These are phyloP conservation scores for Anabacerthia variegaticeps DNA, from an alignment of 2,797 vertebrate genomes.

Conservation along the genomic window DNA sequence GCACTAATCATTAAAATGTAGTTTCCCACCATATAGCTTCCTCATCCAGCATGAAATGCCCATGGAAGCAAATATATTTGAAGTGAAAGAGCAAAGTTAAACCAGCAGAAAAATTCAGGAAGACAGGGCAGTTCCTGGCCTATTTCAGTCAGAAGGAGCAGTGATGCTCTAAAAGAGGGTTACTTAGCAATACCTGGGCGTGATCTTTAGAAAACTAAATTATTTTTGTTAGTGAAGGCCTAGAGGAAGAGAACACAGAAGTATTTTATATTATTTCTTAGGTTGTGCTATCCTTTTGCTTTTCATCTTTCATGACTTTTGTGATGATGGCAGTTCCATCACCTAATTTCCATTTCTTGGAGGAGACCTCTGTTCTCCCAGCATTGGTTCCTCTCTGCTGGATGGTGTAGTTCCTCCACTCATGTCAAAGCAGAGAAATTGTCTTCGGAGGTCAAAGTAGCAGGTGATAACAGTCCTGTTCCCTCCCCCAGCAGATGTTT, in stretches of 20 bases:
- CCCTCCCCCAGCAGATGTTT: neutral
- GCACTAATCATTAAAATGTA: neutral
- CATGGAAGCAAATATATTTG: neutral
- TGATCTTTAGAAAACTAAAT: neutral
- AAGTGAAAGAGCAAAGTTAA: neutral
- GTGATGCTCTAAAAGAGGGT: neutral
- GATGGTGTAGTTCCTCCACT: neutral
- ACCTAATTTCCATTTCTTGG: neutral
- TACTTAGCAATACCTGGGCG: neutral
- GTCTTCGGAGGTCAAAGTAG: neutral
- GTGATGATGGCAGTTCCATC: neutral
- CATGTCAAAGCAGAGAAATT: neutral
- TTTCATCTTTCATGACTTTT: neutral
- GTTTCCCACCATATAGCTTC: neutral
- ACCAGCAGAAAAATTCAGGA: neutral
- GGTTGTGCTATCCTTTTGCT: neutral
- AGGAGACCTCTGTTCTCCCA: neutral
- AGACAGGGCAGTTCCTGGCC: neutral
- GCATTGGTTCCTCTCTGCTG: neutral
- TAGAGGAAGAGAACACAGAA: neutral
- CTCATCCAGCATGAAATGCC: neutral
- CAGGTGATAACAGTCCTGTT: neutral
- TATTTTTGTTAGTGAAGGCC: neutral
- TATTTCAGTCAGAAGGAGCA: neutral
- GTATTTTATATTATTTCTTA: neutral